Evolutionary conservation across 1,140 invertebrate species (phyloP).

Genomic region (Telenomus remus): DNA sequence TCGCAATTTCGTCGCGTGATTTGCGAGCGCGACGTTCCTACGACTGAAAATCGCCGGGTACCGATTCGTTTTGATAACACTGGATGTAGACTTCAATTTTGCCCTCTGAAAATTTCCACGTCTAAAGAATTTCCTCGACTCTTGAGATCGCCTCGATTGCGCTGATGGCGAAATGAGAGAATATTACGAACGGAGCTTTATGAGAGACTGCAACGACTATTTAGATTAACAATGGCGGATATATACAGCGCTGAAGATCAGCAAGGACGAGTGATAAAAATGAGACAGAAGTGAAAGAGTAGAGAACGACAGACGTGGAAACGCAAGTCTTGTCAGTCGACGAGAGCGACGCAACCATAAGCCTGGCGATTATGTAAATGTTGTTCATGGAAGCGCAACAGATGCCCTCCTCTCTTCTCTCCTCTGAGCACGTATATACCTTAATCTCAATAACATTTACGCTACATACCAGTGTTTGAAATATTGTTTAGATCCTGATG

Average conservation of each 20-base stretch:
- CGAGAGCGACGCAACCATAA: slow-evolving; percentile 45
- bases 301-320: slow-evolving; percentile 53
- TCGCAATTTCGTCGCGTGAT: not conserved
- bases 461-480: slow-evolving; percentile 32
- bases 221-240: slow-evolving; percentile 48
- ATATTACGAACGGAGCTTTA: slow-evolving; percentile 24
- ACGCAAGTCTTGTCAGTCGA: slow-evolving; percentile 51
- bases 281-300: slow-evolving; percentile 27
- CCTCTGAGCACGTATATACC: slow-evolving; percentile 41
- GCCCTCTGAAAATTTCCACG: not conserved
- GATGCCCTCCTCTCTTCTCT: slow-evolving; percentile 66
- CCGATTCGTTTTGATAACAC: slow-evolving; percentile 25
- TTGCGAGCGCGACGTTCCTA: slow-evolving; percentile 1
- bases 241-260: slow-evolving; percentile 17
- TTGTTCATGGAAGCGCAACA: slow-evolving; percentile 73
- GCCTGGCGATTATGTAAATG: slow-evolving; percentile 73
- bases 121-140: slow-evolving; percentile 7
- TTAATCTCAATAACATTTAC: slow-evolving; percentile 65
- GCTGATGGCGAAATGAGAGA: slow-evolving; percentile 42
- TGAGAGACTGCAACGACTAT: slow-evolving; percentile 47
- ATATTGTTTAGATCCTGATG: slow-evolving; percentile 70
- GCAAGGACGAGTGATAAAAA: slow-evolving; percentile 37
- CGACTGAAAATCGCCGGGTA: not conserved
- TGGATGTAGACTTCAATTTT: slow-evolving; percentile 9
- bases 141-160: slow-evolving; percentile 37